Evolutionary conservation across 1,140 invertebrate genomes (phyloP).

Genomic region (Drosophila melanica): DNA sequence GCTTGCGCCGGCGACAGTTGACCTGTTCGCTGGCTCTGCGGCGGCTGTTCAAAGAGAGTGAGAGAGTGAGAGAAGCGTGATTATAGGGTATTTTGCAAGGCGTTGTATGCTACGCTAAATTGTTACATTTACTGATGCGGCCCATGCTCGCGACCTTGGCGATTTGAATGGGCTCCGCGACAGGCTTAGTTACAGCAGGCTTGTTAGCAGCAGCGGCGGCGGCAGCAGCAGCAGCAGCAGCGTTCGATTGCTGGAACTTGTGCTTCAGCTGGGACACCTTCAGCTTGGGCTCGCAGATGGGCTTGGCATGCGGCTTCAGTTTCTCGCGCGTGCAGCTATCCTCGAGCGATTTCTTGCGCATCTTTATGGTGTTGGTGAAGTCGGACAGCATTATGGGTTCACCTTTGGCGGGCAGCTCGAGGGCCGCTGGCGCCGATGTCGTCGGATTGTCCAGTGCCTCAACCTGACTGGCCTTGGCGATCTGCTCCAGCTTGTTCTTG

Average conservation of each 20-base stretch:
- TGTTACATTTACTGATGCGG: slow-evolving; percentile 63
- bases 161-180: slow-evolving; percentile 51
- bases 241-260: slow-evolving; percentile 62
- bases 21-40: slow-evolving; percentile 34
- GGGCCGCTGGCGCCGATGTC: slow-evolving; percentile 1
- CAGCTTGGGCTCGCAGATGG: slow-evolving; percentile 62
- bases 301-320: slow-evolving; percentile 57
- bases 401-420: slow-evolving; percentile 59
- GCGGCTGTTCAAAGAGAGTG: slow-evolving; percentile 8
- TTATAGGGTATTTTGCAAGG: not conserved
- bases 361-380: slow-evolving; percentile 83
- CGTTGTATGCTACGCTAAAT: not conserved
- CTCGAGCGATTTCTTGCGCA: slow-evolving; percentile 83
- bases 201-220: slow-evolving; percentile 13
- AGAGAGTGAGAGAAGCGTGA: slow-evolving; percentile 17
- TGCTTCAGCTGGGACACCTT: slow-evolving; percentile 80
- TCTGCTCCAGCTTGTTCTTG: slow-evolving; percentile 77
- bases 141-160: slow-evolving; percentile 65
- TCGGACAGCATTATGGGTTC: slow-evolving; percentile 82
- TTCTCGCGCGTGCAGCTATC: slow-evolving; percentile 75
- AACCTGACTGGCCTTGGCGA: slow-evolving; percentile 58
- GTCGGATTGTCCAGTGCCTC: slow-evolving; percentile 13
- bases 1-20: slow-evolving; percentile 23
- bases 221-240: slow-evolving; percentile 18
- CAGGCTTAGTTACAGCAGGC: slow-evolving; percentile 44